Base-by-base conservation (phyloP, 92 coral and sea anemone genomes). In the Parazoanthus atlanticus region DNA sequence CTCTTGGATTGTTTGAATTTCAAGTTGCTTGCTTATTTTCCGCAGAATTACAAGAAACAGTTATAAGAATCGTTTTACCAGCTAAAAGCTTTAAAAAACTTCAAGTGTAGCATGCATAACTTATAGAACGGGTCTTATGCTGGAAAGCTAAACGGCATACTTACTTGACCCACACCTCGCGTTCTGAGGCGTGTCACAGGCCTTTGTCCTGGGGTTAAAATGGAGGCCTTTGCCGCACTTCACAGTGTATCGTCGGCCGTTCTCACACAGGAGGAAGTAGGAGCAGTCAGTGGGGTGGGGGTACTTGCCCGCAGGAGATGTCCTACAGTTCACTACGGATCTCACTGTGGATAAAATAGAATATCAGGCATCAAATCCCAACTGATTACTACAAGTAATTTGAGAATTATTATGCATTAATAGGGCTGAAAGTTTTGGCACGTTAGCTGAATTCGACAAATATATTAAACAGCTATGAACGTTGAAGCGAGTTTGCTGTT, bases 241-340 rank as follows among this genome's bases (percentile, higher is more conserved):
- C 25, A 74, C 79, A 21, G 79, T 74, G 46, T 32, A 74, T 74
- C 79, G 23, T 32, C 46, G 40, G 31, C 41, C 25, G 23, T 74
- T 36, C 46, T 33, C 41, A 74, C 79, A 74, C 16, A 74, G n/a
- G 33, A 74, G 23, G 49, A 11, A 74, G 41, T 31, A 36, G 41
- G 79, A 74, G 46, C 79, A 74, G 46, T 74, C 79, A n/a, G 79
- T 74, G 19, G 79, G 79, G 46, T 74, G 79, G 8, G 43, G 79
- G 79, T 74, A 74, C 26, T 74, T 74, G 25, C 85, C 85, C 0
- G 85, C 38, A 13, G 85, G 71, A 11, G 85, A 16, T 17, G 15
- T 56, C 7, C 29, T 31, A 69, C 85, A 80, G 85, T 80, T 40
- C 40, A 80, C 85, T 32, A 80, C 54, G 6, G 85, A 26, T 32